Conservation (phyloP, 2,113 vertebrate species). For the Pandion haliaetus region DNA sequence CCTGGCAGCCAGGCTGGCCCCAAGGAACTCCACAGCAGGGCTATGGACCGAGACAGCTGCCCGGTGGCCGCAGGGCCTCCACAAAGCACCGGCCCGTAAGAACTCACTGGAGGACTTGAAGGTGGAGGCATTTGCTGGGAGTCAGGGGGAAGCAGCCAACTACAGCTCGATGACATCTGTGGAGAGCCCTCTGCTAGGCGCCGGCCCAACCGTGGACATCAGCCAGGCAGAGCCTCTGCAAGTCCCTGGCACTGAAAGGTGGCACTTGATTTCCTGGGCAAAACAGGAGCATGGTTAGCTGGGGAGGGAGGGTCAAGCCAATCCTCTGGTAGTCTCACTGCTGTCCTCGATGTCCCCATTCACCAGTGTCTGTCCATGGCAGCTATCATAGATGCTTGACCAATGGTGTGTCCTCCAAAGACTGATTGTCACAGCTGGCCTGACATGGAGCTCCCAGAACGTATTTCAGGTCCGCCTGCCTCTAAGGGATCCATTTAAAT, state of each 20-base stretch:
- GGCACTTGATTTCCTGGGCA: background rate
- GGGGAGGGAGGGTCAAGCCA: background rate
- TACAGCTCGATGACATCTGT: conserved; percentile 34
- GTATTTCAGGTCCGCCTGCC: background rate
- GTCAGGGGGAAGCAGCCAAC: conserved; percentile 53
- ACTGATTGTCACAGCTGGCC: background rate
- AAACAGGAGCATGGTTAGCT: background rate
- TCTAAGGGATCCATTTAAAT: background rate
- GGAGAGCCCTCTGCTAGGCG: conserved; percentile 49
- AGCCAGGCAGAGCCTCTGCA: conserved; percentile 74
- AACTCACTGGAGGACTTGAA: conserved; percentile 52
- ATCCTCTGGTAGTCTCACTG: background rate
- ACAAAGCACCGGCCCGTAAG: background rate
- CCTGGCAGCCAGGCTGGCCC: background rate
- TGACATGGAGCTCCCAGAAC: background rate
- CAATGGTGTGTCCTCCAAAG: background rate
- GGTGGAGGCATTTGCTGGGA: conserved; percentile 16
- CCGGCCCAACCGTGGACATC: conserved; percentile 23
- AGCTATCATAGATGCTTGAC: background rate
- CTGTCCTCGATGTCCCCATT: background rate
- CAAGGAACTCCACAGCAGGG: background rate
- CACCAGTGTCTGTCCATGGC: background rate
- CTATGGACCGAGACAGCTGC: background rate
- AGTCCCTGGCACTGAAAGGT: conserved; percentile 81
- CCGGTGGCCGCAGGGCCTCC: conserved; percentile 6